phyloP scores from a whole-genome alignment of 2,888 invertebrate genomes.

The Hanleya hanleyi region DNA sequence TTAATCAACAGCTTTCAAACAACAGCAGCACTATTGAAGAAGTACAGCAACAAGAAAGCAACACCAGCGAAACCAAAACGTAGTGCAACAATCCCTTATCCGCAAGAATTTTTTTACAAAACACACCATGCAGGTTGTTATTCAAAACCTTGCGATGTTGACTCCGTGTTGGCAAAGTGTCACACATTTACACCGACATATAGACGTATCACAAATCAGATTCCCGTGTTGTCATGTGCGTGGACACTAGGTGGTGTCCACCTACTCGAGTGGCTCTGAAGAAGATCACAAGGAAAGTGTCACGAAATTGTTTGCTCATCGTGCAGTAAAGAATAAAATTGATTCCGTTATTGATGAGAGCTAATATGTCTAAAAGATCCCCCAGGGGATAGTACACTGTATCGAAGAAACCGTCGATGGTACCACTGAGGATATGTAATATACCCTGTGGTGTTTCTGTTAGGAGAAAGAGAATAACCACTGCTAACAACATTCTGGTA shows the following conservation, averaged over 20 bases:
- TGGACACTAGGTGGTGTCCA: conserved; percentile 41
- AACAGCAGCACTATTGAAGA: too few relatives aligned
- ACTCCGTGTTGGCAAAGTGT: too few relatives aligned
- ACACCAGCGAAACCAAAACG: too few relatives aligned
- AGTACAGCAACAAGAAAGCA: too few relatives aligned
- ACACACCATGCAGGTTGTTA: too few relatives aligned
- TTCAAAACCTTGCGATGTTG: too few relatives aligned
- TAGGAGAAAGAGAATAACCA: conserved; percentile 89
- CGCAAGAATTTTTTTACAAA: too few relatives aligned
- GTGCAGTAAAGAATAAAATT: conserved; percentile 95
- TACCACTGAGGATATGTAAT: conserved; percentile 83
- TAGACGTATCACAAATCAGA: neutral
- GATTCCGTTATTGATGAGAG: conserved; percentile 91
- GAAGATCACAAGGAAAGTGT: conserved; percentile 79
- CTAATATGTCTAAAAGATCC: conserved; percentile 92
- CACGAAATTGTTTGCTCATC: conserved; percentile 94
- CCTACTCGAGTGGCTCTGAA: conserved; percentile 34
- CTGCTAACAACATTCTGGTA: conserved; percentile 90
- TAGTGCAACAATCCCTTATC: too few relatives aligned
- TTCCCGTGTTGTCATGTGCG: conserved; percentile 24
- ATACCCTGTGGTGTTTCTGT: conserved; percentile 91
- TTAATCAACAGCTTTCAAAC: too few relatives aligned
- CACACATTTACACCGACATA: too few relatives aligned
- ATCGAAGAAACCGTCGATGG: conserved; percentile 82
- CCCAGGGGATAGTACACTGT: conserved; percentile 77